Evolutionary conservation across 2,888 invertebrate genomes (phyloP).

Genomic region (Chloromyia formosa): DNA sequence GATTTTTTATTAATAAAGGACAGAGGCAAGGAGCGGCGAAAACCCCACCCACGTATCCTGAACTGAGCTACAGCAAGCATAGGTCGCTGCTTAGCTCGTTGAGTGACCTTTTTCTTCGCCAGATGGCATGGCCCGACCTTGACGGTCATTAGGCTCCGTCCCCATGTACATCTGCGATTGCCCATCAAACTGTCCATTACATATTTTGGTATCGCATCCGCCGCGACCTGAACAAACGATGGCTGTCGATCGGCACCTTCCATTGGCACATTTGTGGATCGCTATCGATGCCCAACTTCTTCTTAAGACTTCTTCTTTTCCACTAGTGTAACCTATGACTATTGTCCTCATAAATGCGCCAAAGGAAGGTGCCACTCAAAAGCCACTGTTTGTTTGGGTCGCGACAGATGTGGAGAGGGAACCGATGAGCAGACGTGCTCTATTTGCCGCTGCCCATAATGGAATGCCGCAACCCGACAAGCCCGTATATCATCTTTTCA

Average conservation of each 20-base stretch:
- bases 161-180: too few species aligned
- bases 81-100: too few species aligned
- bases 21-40: too few species aligned
- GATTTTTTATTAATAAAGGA: too few species aligned
- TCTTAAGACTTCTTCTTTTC: conserved; percentile 57
- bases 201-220: too few species aligned
- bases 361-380: conserved; percentile 89
- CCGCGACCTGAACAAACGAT: conserved; percentile 90
- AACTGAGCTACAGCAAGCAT: too few species aligned
- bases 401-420: conserved; percentile 91
- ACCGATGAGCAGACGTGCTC: conserved; percentile 86
- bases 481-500: conserved; percentile 27
- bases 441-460: conserved; percentile 76
- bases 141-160: too few species aligned
- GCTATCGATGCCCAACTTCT: conserved; percentile 63
- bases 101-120: too few species aligned
- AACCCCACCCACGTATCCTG: too few species aligned
- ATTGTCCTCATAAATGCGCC: conserved; percentile 84
- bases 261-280: conserved; percentile 82
- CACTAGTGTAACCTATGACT: conserved; percentile 53
- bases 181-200: too few species aligned
- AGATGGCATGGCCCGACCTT: too few species aligned
- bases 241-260: conserved; percentile 86
- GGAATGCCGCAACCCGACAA: conserved; percentile 46
- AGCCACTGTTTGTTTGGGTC: conserved; percentile 88